Conservation (phyloP, 2,113 vertebrate species). For the Nycticryphes semicollaris region DNA sequence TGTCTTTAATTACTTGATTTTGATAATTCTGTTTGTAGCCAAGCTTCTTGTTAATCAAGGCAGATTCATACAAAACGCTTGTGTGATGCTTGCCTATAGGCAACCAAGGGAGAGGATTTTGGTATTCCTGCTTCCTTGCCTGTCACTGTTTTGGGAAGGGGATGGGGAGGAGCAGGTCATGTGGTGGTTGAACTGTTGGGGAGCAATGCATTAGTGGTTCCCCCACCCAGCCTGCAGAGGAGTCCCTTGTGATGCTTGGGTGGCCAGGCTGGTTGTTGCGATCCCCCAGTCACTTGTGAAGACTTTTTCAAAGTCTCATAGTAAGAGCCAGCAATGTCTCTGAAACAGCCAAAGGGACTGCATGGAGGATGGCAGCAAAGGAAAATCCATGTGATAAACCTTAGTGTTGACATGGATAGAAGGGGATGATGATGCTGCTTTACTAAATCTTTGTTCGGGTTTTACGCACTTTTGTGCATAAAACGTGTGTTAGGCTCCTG, state of each 20-base stretch:
- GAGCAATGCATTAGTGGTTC: neutral
- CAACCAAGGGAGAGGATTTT: too few relatives aligned
- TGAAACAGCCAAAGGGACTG: neutral
- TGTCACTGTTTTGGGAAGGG: neutral
- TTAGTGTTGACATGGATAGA: rapidly evolving
- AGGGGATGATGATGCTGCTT: neutral
- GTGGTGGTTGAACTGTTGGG: neutral
- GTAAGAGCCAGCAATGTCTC: neutral
- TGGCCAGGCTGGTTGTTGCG: neutral
- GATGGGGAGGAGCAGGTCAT: too few relatives aligned
- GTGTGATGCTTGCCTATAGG: neutral
- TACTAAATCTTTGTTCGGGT: neutral
- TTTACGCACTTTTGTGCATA: neutral
- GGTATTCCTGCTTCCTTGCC: neutral
- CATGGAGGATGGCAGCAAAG: neutral
- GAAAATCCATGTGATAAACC: neutral
- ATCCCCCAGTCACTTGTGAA: neutral
- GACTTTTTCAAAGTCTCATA: neutral
- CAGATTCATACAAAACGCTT: neutral
- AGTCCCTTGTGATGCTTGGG: rapidly evolving
- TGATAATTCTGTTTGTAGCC: neutral
- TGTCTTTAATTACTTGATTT: neutral
- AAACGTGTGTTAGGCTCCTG: too few relatives aligned
- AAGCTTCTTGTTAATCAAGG: neutral
- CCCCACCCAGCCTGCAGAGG: neutral